Evolutionary conservation across 2,113 vertebrate genomes (phyloP).

Genomic region (Sialia sialis): DNA sequence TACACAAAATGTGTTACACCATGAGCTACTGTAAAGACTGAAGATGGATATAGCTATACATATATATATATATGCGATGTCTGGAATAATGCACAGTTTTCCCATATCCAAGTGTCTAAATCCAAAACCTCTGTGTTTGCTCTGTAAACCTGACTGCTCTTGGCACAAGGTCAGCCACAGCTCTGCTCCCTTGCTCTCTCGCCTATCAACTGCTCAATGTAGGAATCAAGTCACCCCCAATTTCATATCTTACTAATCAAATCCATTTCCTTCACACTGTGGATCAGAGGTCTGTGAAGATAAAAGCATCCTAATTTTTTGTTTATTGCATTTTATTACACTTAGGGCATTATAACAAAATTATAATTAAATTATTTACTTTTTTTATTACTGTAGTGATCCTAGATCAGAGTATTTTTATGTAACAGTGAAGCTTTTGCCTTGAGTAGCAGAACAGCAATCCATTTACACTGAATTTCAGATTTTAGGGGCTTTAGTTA

Average conservation of each 20-base stretch:
- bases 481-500: conserved; percentile 31
- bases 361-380: conserved; percentile 35
- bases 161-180: background rate
- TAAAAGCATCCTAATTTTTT: conserved; percentile 31
- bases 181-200: background rate
- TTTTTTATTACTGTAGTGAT: conserved; percentile 4
- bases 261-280: background rate
- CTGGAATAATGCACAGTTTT: background rate
- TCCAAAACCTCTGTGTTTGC: background rate
- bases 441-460: background rate
- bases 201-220: background rate
- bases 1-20: background rate
- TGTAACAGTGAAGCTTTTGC: background rate
- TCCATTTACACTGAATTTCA: background rate
- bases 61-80: background rate
- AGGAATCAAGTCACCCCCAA: background rate
- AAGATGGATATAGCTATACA: background rate
- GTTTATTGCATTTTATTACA: conserved; percentile 46
- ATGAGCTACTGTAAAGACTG: background rate
- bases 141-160: background rate
- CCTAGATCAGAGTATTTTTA: conserved; percentile 8
- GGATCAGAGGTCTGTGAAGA: conserved; percentile 17
- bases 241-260: conserved; percentile 14
- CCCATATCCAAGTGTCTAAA: background rate
- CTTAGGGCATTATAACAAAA: conserved; percentile 23